Conservation (phyloP, 1,140 invertebrate species). For the Mesaphorura yosii region DNA sequence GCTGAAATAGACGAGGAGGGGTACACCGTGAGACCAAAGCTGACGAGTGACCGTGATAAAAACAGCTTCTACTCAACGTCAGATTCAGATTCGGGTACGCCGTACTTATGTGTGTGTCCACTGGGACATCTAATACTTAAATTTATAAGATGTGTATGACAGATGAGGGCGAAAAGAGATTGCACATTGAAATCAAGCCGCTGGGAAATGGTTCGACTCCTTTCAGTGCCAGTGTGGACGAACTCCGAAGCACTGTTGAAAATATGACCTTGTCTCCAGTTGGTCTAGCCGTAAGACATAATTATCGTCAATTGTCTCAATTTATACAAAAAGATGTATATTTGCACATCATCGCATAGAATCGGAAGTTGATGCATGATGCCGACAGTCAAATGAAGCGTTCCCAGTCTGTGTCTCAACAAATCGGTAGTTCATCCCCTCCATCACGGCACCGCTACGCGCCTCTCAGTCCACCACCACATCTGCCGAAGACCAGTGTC, state of each 20-base stretch:
- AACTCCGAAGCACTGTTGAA: constrained; percentile 80
- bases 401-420: constrained; percentile 65
- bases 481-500: too few relatives aligned
- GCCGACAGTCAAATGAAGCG: constrained; percentile 58
- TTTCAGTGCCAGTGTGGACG: constrained; percentile 86
- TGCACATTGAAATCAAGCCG: constrained; percentile 91
- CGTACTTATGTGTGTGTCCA: not conserved
- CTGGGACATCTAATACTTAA: not conserved
- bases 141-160: constrained; percentile 37
- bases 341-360: constrained; percentile 29
- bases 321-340: constrained; percentile 12
- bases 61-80: constrained; percentile 80
- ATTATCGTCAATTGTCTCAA: not conserved
- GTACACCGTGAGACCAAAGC: constrained; percentile 72
- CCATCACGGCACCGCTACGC: constrained; percentile 73
- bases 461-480: constrained; percentile 52
- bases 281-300: constrained; percentile 43
- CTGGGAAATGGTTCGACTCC: constrained; percentile 72
- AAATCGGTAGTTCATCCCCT: constrained; percentile 67
- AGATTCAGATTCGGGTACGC: constrained; percentile 72
- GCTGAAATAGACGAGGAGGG: constrained; percentile 90
- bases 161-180: constrained; percentile 73
- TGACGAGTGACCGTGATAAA: constrained; percentile 52
- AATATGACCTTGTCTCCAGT: constrained; percentile 77
- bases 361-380: constrained; percentile 38